phyloP scores from a whole-genome alignment of 2,888 invertebrate genomes.

The Melangyna quadrimaculata region DNA sequence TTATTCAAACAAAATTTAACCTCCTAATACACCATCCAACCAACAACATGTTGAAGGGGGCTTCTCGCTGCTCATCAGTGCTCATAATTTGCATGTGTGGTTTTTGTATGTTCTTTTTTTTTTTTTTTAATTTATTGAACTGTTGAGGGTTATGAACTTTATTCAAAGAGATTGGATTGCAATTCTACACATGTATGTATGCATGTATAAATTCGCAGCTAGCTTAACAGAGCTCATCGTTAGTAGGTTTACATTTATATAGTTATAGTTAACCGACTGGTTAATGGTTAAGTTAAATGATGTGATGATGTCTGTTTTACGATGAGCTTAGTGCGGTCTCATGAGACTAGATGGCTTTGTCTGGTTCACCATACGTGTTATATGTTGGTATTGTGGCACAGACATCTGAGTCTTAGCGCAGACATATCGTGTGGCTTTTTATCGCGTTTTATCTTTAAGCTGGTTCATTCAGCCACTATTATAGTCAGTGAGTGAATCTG shows the following conservation, averaged over 20 bases:
- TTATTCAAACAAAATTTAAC: conserved; percentile 44
- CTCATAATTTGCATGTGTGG: conserved; percentile 29
- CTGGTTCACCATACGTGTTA: neutral
- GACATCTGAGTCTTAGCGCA: conserved; percentile 8
- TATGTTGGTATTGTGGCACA: conserved; percentile 10
- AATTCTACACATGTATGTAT: neutral
- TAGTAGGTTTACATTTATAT: neutral
- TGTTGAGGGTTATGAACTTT: conserved; percentile 67
- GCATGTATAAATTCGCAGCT: neutral
- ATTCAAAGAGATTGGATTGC: conserved; percentile 61
- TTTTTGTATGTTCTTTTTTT: neutral
- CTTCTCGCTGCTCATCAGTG: neutral
- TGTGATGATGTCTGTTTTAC: conserved; percentile 13
- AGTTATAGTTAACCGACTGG: neutral
- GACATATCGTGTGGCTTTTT: conserved; percentile 26
- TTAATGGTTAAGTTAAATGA: conserved; percentile 35
- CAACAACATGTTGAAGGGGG: conserved; percentile 26
- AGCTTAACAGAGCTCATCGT: neutral
- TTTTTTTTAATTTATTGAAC: conserved; percentile 35
- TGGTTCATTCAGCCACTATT: neutral
- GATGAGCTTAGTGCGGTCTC: conserved; percentile 40
- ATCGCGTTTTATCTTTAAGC: conserved; percentile 17
- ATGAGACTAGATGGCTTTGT: conserved; percentile 23
- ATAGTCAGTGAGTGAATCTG: neutral
- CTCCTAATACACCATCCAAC: conserved; percentile 46